Evolutionary conservation across 2,113 vertebrate genomes (phyloP), one percentile per base, ranked within the genome.

Genomic region (Pachyramphus minor): DNA sequence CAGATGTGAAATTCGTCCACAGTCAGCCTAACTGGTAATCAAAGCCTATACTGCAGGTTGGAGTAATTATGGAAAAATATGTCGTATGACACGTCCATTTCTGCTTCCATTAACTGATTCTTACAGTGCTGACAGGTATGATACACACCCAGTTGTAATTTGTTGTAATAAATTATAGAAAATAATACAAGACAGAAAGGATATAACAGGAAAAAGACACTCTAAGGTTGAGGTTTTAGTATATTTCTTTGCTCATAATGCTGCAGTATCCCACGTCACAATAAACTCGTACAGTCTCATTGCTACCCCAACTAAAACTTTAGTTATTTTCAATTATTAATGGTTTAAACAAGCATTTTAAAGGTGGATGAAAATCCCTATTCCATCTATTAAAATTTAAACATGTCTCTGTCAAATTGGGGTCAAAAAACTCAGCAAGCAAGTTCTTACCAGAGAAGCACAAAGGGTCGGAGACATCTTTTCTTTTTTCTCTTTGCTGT

Each of bases 361-460:
- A 80, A 66, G 22, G 2, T 17, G 3, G 3, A 2, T 42, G 24
- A 15, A 71, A 25, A 49, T 35, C 11, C 10, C 15, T 13, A 5
- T 72, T 44, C 31, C 31, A 53, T 42, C 66, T 64, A 19, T 60
- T 47, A 56, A 3, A 66, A 62, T 47, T 74, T 47, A 85, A 67
- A 53, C 20, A 33, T 0, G 0, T 15, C 12, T 60, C 39, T 78
- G 16, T 77, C 44, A 62, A 45, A 53, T 0, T 27, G 12, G 2
- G 30, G 1, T 14, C 1, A 23, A n/a, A 39, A 71, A 27, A 25
- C 3, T 3, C 31, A 52, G 8, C 58, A 84, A 75, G 37, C 4
- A 69, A 66, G 14, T 37, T 84, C 96, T 95, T 92, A 97, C 97
- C 95, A 50, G 73, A 59, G 75, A 52, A 90, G 30, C 1, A 4